A percentile compares a stretch with the other conserved stretches of the same genome.
Evolutionary conservation across 2,113 vertebrate species (phyloP).

Genomic region (Spermophilus dauricus): DNA sequence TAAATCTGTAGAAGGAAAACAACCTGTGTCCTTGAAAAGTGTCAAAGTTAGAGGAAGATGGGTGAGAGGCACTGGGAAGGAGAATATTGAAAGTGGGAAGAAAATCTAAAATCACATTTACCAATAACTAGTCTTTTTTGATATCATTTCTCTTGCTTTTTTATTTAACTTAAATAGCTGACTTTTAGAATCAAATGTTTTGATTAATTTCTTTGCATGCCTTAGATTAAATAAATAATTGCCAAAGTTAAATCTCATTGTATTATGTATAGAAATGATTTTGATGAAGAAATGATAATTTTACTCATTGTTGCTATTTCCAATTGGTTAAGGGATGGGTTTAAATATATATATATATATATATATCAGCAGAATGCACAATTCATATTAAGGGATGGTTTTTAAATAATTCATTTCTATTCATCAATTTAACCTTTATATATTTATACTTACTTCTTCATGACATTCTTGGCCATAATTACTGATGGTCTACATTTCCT

Average conservation of each 20-base stretch:
- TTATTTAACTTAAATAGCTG: not conserved
- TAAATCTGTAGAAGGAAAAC: not conserved
- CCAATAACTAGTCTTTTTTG: not conserved
- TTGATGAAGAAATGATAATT: slow-evolving; percentile 44
- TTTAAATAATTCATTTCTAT: slow-evolving; percentile 52
- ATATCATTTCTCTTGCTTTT: not conserved
- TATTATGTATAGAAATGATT: slow-evolving; percentile 41
- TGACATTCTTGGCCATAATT: not conserved
- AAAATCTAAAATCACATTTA: not conserved
- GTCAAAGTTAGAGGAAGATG: not conserved
- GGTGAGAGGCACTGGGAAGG: not conserved
- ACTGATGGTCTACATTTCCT: not conserved
- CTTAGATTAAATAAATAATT: slow-evolving; percentile 71
- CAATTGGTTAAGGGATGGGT: not conserved
- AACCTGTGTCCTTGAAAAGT: not conserved
- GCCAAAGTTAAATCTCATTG: slow-evolving; percentile 27
- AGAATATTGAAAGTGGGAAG: not conserved
- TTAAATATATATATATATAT: too few relatives aligned
- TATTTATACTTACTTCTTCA: not conserved
- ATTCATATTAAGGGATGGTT: not conserved
- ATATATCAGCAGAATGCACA: too few relatives aligned
- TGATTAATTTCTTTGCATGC: slow-evolving; percentile 55
- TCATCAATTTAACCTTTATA: not conserved
- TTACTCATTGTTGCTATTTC: slow-evolving; percentile 51
- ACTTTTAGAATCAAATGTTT: slow-evolving; percentile 44